These are phyloP conservation scores for Piscicola geometra DNA, from an alignment of 2,888 invertebrate species.

Conservation along the genomic window DNA sequence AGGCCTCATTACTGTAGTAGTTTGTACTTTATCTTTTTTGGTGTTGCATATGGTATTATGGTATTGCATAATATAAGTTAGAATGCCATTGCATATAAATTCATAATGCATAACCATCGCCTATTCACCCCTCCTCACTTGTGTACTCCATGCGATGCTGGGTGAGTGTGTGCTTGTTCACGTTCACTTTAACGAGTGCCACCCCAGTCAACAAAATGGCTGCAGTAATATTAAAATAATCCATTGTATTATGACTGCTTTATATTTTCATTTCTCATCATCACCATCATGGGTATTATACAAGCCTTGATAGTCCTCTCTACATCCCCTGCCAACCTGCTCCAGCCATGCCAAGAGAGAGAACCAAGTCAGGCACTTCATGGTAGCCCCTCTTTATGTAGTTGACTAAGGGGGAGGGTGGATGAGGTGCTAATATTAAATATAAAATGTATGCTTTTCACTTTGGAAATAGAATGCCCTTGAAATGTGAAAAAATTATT, in stretches of 20 bases:
- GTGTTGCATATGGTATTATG: neutral
- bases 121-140: neutral
- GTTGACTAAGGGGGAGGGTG: no score
- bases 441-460: no score
- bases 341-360: conserved; percentile 15
- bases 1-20: conserved; percentile 27
- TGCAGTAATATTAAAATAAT: neutral
- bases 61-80: neutral
- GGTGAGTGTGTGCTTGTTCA: neutral
- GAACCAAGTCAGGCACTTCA: conserved; percentile 36
- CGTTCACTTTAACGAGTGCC: neutral
- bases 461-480: no score
- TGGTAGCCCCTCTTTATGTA: conserved; percentile 33
- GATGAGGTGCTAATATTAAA: no score
- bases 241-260: no score
- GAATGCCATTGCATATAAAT: neutral
- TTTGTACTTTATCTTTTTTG: neutral
- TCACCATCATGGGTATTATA: no score
- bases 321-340: conserved; percentile 16
- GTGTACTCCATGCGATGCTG: neutral
- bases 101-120: neutral
- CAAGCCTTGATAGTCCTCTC: no score
- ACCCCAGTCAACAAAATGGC: neutral
- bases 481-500: no score
- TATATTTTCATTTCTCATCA: no score